Evolutionary conservation across 2,113 vertebrate genomes (phyloP), one percentile per base, ranked within the genome.

Genomic region (Tetrax tetrax): DNA sequence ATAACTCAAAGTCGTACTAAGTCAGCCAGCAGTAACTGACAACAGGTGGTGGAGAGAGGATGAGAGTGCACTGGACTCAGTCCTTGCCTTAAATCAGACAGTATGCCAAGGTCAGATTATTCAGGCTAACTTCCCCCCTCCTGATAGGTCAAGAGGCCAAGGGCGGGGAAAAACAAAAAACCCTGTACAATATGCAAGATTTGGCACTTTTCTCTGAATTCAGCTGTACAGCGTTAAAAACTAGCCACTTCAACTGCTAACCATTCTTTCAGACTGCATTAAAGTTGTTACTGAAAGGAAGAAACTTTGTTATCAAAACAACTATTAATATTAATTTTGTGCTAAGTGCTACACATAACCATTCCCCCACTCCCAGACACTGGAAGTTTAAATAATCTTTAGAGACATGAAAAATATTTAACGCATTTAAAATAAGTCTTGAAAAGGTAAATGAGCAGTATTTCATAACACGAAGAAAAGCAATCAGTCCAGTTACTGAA

Each of bases 361-460:
- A 6, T 23, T 75, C 11, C 47, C 8, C 12, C 9, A 13, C 10
- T 35, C 12, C 17, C 9, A 71, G 20, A 1, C 6, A 1, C 0
- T n/a, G 6, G 10, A 79, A 63, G 20, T 33, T 76, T 45, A 63
- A 80, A 71, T 60, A 48, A 53, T 25, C 16, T 82, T 82, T 6
- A 59, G 17, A 78, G 4, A 64, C 21, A 72, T 5, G 4, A 82
- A 70, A 83, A 78, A 57, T 31, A 54, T 4, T 81, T 63, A 72
- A 76, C 9, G 4, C 5, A 66, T 29, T 86, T 63, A 70, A 20
- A 86, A 89, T 4, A 75, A 54, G 68, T 50, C 72, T 56, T 57
- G 12, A 77, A 53, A 74, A 78, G 14, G 12, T 61, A 87, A 90
- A 48, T 8, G 1, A 92, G 23, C n/a, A 80, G 18, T 20, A 64